These are phyloP conservation scores for Phyllopteryx taeniolatus DNA, from an alignment of 2,113 vertebrate genomes.

Conservation along the genomic window DNA sequence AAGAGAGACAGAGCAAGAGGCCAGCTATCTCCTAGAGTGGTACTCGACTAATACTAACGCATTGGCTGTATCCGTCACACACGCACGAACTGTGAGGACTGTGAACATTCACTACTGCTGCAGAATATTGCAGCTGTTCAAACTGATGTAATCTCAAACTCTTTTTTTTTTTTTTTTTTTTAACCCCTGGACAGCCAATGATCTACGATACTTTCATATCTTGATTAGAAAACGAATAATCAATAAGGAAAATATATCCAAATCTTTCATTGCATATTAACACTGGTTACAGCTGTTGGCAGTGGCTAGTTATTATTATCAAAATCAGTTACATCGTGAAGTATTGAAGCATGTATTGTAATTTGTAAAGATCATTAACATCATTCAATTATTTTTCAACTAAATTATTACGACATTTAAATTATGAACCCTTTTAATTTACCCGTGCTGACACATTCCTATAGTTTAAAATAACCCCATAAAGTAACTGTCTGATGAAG, in stretches of 20 bases:
- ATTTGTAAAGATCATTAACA: no score
- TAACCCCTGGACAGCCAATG: not conserved
- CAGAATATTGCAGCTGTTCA: slow-evolving; percentile 3
- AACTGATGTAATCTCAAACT: not conserved
- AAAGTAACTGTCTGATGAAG: no score
- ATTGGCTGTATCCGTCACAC: slow-evolving; percentile 42
- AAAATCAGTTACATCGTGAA: no score
- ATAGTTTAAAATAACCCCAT: no score
- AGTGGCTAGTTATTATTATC: no score
- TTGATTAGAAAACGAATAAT: not conserved
- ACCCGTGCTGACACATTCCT: no score
- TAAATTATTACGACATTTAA: no score
- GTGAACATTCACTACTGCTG: slow-evolving; percentile 1
- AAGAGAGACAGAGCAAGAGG: slow-evolving; percentile 39
- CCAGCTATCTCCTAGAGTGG: slow-evolving; percentile 61
- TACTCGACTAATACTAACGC: slow-evolving; percentile 55
- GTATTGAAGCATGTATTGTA: no score
- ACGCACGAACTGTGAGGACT: slow-evolving; percentile 5
- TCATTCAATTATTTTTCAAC: no score
- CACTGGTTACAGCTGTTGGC: not conserved
- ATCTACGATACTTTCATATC: not conserved
- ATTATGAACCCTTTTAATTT: no score
- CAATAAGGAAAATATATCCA: not conserved
- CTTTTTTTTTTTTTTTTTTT: no score
- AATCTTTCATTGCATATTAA: not conserved